phyloP scores from a whole-genome alignment of 2,888 invertebrate genomes.

The Scaptomyza cyrtandrae region DNA sequence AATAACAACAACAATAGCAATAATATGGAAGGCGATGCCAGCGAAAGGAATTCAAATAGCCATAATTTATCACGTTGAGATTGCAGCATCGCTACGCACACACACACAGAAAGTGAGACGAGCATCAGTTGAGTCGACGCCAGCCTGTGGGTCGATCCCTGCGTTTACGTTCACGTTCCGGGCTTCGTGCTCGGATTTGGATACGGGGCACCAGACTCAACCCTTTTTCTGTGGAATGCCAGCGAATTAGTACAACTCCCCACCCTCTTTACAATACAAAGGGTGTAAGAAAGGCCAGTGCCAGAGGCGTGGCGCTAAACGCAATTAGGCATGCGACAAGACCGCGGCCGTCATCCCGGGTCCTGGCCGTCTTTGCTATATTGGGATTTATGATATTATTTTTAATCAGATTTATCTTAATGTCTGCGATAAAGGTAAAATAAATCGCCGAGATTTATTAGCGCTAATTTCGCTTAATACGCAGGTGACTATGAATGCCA shows the following conservation, averaged over 20 bases:
- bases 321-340: conserved; percentile 70
- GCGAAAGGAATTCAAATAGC: conserved; percentile 77
- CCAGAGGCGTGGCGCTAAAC: conserved; percentile 45
- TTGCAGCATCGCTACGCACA: conserved; percentile 67
- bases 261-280: neutral
- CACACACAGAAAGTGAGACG: conserved; percentile 22
- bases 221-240: conserved; percentile 41
- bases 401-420: conserved; percentile 74
- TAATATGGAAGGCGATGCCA: conserved; percentile 37
- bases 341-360: conserved; percentile 37
- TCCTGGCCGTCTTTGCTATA: conserved; percentile 35
- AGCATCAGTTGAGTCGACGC: conserved; percentile 52
- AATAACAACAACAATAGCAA: conserved; percentile 16
- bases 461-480: conserved; percentile 62
- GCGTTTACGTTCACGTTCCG: conserved; percentile 19
- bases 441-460: conserved; percentile 68
- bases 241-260: conserved; percentile 51
- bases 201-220: conserved; percentile 14
- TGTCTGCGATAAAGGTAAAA: conserved; percentile 73
- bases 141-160: conserved; percentile 20
- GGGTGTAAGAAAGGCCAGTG: conserved; percentile 8
- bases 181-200: conserved; percentile 20
- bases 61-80: conserved; percentile 78
- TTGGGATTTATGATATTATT: conserved; percentile 73
- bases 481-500: conserved; percentile 27